These are phyloP conservation scores for Mechanitis mazaeus DNA, from an alignment of 2,888 invertebrate genomes.

Conservation along the genomic window DNA sequence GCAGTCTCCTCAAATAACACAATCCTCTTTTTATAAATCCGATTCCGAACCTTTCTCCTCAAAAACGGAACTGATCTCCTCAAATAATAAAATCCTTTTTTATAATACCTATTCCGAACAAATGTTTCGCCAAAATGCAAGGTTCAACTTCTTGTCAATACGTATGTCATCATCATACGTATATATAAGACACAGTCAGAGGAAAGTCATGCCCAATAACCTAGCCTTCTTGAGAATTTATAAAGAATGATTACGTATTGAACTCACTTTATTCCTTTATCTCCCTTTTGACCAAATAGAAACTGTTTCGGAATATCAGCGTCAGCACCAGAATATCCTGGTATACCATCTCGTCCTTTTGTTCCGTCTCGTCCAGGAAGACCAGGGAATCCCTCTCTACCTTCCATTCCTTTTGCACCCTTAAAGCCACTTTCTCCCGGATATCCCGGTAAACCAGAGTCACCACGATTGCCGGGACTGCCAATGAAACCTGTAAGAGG, in stretches of 20 bases:
- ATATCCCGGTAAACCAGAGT: constrained; percentile 54
- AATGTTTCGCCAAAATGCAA: no score
- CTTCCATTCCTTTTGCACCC: constrained; percentile 58
- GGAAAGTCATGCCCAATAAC: no score
- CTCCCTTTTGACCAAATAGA: constrained; percentile 70
- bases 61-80: no score
- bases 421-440: constrained; percentile 48
- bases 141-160: no score
- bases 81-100: no score
- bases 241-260: constrained; percentile 1
- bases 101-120: no score
- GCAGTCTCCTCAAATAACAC: no score
- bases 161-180: no score
- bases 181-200: neutral
- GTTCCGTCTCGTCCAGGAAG: constrained; percentile 64
- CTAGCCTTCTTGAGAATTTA: neutral
- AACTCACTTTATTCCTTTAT: constrained; percentile 55
- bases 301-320: constrained; percentile 55
- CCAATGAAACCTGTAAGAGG: constrained; percentile 62
- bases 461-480: constrained; percentile 55
- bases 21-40: no score
- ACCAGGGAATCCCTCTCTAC: constrained; percentile 67
- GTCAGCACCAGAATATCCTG: constrained; percentile 70
- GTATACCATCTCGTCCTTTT: constrained; percentile 70
- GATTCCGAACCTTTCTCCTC: no score